Evolutionary conservation across 2,797 vertebrate genomes (phyloP), one percentile per base, ranked within the genome.

Genomic region (Mus spretus): DNA sequence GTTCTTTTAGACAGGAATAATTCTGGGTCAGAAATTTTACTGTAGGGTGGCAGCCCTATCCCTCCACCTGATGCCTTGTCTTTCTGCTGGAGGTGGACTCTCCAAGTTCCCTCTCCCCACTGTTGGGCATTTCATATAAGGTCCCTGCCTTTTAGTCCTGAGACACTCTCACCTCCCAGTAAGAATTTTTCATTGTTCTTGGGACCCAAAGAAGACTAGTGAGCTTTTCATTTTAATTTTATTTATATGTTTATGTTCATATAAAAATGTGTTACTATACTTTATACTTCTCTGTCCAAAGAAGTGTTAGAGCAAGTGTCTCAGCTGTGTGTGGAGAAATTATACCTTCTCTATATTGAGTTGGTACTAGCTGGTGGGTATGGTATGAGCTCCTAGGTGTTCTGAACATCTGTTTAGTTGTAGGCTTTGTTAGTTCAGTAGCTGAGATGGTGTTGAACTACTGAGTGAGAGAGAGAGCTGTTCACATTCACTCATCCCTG

Each of bases 331-430:
- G 15, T 34, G 50, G 31, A 10, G 4, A 44, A 9, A 20, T 50
- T 19, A 31, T 11, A 6, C 31, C 31, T 34, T 4, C 9, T 53
- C 53, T 80, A 31, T 20, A n/a, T 55, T 55, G 28, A 4, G 10
- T 34, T 34, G 17, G 17, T 80, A 8, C 31, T 20, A 12, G 31
- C 14, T 80, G 17, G 17, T 55, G 31, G 50, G 31, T 53, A 9
- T n/a, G 17, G 9, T 55, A 31, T 11, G 3, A n/a, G 28, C 17
- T n/a, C 77, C 3, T 53, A 19, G 6, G 7, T 0, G 2, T 34
- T 80, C 17, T 80, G 78, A 6, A 6, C 19, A n/a, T 80, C 14
- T 55, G 17, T 28, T 53, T 17, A 80, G 31, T n/a, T 53, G 28
- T 10, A 4, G 3, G 28, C 14, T 50, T 17, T 53, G 28, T 53